phyloP scores from a whole-genome alignment of 2,797 vertebrate species.

The Pseudochirops cupreus region DNA sequence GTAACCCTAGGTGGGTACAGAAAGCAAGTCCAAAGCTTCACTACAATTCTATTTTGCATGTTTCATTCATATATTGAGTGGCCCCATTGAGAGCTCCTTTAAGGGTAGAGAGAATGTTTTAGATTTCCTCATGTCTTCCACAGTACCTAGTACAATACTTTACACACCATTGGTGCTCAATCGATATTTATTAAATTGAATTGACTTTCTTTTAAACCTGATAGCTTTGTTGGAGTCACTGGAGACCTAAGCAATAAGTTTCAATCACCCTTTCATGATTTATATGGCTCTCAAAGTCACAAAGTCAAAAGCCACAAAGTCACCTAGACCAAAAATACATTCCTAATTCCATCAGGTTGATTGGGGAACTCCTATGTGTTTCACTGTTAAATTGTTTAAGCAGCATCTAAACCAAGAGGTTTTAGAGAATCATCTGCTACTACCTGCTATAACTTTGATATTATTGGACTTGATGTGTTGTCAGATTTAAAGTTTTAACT shows the following conservation, averaged over 20 bases:
- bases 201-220: background rate
- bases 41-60: background rate
- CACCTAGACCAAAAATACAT: conserved; percentile 18
- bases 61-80: background rate
- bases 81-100: background rate
- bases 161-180: background rate
- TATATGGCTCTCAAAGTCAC: background rate
- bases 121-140: background rate
- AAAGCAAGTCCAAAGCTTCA: background rate
- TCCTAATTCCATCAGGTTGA: background rate
- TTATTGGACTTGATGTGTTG: background rate
- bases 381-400: background rate
- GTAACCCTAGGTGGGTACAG: background rate
- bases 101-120: background rate
- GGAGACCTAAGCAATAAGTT: background rate
- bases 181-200: background rate
- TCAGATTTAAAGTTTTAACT: background rate
- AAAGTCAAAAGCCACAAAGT: background rate
- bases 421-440: background rate
- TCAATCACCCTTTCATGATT: background rate
- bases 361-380: background rate
- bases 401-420: background rate
- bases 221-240: background rate
- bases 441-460: background rate
- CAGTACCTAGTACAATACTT: background rate